Evolutionary conservation across 2,797 vertebrate genomes (phyloP).

Genomic region (Lagorchestes hirsutus): DNA sequence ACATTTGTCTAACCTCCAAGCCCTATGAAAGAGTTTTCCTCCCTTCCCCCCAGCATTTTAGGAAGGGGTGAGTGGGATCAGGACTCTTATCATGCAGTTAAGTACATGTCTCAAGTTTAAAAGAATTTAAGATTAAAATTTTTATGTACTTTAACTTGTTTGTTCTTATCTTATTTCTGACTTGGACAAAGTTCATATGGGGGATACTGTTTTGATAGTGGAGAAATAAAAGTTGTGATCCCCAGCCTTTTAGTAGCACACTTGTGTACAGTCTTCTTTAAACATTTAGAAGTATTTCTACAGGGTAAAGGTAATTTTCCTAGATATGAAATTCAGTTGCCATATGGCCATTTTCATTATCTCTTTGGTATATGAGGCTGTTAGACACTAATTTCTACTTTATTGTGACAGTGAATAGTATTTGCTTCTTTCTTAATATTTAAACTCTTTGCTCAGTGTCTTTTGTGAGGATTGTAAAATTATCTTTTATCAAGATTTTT

Average conservation of each 20-base stretch:
- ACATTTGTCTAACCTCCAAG: constrained; percentile 50
- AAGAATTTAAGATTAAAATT: neutral
- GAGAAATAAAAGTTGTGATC: neutral
- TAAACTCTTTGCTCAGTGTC: neutral
- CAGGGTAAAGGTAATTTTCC: neutral
- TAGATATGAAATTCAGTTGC: neutral
- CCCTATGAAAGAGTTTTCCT: constrained; percentile 50
- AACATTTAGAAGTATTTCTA: neutral
- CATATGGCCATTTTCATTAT: neutral
- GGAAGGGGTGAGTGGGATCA: neutral
- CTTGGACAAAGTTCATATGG: neutral
- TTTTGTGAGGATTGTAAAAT: neutral
- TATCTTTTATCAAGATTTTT: neutral
- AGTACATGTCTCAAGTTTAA: neutral
- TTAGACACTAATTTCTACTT: neutral
- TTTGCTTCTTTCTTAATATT: neutral
- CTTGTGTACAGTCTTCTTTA: neutral
- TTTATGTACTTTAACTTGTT: neutral
- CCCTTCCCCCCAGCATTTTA: constrained; percentile 23
- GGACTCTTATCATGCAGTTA: neutral
- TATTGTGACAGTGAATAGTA: neutral
- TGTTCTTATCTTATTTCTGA: neutral
- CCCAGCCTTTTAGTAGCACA: neutral
- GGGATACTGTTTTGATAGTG: neutral
- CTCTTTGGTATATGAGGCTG: neutral